Base-by-base conservation (phyloP, 2,113 vertebrate genomes). In the Callospermophilus lateralis region DNA sequence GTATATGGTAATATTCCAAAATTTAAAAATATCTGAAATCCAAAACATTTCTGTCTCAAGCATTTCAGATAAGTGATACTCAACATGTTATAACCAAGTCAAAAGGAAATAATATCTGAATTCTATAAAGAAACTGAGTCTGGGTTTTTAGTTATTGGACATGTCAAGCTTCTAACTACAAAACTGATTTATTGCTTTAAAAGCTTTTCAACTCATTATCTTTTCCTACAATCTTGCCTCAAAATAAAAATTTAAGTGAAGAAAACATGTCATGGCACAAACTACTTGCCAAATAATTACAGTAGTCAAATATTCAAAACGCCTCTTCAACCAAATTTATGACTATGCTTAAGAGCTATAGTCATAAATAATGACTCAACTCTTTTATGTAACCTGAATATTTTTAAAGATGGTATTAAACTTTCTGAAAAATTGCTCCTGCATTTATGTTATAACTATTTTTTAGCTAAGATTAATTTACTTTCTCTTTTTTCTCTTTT, bases 391-490 rank as follows among this genome's bases (percentile, higher is more conserved):
- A 96, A 89, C 58, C 74, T 72, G 51, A 88, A 58, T 79, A 93
- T 95, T 95, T 92, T 84, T 48, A 26, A 94, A 81, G 48, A 72
- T 34, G 2, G 17, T 30, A 80, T 68, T 93, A 68, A 79, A 55
- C 34, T 32, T 96, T 92, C 70, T n/a, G 19, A 77, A 93, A 74
- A 93, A 77, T 8, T 53, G 15, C 67, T 22, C 30, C 63, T 68
- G 19, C 72, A 37, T 80, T 92, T 94, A 83, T 42, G 26, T 34
- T 45, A 78, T 42, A 94, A 84, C 32, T 73, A 37, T 85, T 95
- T 91, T 96, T 89, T 73, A 93, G 76, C 65, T 30, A 68, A 92
- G 68, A 93, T 95, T 78, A 48, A 53, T 39, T 92, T 90, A 63
- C n/a, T 53, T 48, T 42, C 15, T 42, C 63, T 80, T 48, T 78